Evolutionary conservation across 2,113 vertebrate species (phyloP).

Genomic region (Mormoops blainvillei): DNA sequence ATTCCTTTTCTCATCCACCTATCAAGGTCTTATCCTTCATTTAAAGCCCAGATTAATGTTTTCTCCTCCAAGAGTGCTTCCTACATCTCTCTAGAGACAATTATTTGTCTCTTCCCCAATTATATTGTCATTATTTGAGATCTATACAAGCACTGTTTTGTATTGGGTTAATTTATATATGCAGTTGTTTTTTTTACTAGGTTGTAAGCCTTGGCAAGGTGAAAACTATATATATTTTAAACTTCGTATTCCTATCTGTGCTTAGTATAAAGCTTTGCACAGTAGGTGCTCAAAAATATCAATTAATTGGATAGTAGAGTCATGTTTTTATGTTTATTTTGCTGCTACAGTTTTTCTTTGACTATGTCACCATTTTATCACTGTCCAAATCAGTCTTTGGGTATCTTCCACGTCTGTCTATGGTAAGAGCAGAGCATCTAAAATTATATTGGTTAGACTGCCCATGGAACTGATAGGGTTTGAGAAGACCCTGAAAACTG

Average conservation of each 20-base stretch:
- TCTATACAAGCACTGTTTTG: neutral
- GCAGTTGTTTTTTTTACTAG: slow-evolving; percentile 11
- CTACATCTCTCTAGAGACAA: neutral
- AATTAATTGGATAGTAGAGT: neutral
- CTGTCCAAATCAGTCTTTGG: neutral
- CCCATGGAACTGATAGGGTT: neutral
- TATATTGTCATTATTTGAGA: neutral
- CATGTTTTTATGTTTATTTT: neutral
- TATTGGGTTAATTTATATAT: neutral
- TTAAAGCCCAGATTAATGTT: slow-evolving; percentile 4
- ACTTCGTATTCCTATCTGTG: neutral
- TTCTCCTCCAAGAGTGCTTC: neutral
- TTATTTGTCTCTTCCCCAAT: neutral
- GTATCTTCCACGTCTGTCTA: neutral
- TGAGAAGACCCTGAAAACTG: neutral
- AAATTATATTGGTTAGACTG: neutral
- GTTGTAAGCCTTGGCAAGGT: neutral
- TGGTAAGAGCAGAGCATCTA: neutral
- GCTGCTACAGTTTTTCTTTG: neutral
- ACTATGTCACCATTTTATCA: neutral
- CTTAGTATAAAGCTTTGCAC: neutral
- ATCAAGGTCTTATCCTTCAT: neutral
- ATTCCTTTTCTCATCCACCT: neutral
- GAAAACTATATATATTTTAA: neutral
- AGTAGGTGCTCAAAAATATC: neutral